These are phyloP conservation scores for Tenebrosternarchus preto DNA, from an alignment of 2,113 vertebrate genomes.

Conservation along the genomic window DNA sequence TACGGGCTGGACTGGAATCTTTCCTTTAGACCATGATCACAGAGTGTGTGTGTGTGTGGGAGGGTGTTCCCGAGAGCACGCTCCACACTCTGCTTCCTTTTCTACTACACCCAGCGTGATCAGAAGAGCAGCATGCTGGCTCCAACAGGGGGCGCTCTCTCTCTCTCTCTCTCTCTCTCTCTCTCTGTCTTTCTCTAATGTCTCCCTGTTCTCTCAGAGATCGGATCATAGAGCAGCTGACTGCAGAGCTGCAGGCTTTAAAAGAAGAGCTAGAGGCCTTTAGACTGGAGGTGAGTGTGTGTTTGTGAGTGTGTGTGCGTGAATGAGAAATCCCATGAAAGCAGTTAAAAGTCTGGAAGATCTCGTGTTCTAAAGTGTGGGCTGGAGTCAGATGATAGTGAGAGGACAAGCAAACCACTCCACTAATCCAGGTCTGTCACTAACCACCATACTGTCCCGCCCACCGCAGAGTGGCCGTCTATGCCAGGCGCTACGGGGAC, in stretches of 20 bases:
- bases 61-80: too few relatives aligned
- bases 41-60: too few relatives aligned
- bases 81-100: too few relatives aligned
- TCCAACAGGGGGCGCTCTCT: too few relatives aligned
- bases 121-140: too few relatives aligned
- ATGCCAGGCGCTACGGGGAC: conserved; percentile 82
- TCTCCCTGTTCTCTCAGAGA: conserved; percentile 80
- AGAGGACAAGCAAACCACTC: too few relatives aligned
- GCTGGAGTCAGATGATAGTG: not conserved
- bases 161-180: too few relatives aligned
- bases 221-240: conserved; percentile 86
- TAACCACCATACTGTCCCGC: not conserved
- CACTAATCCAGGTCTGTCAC: not conserved
- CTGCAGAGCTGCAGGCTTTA: conserved; percentile 81
- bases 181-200: too few relatives aligned
- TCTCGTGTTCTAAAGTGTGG: not conserved
- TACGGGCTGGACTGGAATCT: too few relatives aligned
- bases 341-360: not conserved
- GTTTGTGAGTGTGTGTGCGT: not conserved
- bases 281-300: conserved; percentile 81
- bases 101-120: too few relatives aligned
- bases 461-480: conserved; percentile 79
- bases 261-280: conserved; percentile 87
- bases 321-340: too few relatives aligned
- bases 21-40: too few relatives aligned